Base-by-base conservation (phyloP, 2,888 invertebrate genomes). In the Nomada ruficornis region DNA sequence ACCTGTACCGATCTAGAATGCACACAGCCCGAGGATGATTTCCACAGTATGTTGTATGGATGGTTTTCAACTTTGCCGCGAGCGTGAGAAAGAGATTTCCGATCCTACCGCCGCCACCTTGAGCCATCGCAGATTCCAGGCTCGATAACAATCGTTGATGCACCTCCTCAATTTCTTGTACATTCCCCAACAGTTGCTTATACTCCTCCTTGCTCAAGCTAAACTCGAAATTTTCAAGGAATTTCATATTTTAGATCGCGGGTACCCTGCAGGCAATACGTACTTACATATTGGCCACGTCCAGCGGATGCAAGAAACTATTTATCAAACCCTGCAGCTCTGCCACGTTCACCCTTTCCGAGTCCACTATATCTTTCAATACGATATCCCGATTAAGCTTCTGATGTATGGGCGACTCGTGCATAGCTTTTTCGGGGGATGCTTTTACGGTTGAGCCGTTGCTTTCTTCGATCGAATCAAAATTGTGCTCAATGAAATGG, bases 1-100 rank as follows among this genome's bases (percentile, higher is more conserved):
- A 98, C 98, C 97, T 98, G 93, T 97, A 97, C 94, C 97, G 97
- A 94, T 98, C 98, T 89, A 99, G 95, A 89, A 99, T 96, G 92
- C 97, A 97, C 64, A 98, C 98, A 85, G 99, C 99, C 94, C 96
- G 96, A 0, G 99, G 99, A 95, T 99, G 99, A 87, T 98, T 96
- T 76, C 97, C 96, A 94, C 99, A 99, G 94, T 99, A 99, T 18
- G 95, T 95, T 91, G 97, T 96, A 93, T 99, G 98, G 15, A 98
- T 96, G 86, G 95, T 94, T 94, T 98, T 98, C 88, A 98, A 95
- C 91, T 96, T 95, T 26, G 97, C 96, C 5, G 98, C 98, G 94
- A 97, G 96, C 79, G 96, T 97, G 80, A 99, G 94, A 94, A 99
- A 99, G 15, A 98, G 95, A 88, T 98, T 98, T 2, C 99, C 99